phyloP scores from a whole-genome alignment of 2,888 invertebrate genomes.

The Trichogramma dendrolimi region DNA sequence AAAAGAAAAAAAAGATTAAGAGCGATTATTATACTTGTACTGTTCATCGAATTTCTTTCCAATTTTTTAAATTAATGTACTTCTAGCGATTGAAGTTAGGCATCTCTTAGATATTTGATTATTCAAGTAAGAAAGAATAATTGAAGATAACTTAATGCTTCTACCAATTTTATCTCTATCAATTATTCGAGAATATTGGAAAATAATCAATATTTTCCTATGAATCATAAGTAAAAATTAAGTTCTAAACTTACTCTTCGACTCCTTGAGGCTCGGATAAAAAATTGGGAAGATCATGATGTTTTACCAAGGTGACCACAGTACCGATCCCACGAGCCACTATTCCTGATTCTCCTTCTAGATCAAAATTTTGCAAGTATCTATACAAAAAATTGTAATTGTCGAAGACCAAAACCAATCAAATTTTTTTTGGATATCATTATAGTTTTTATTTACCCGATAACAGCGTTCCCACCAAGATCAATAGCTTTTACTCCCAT shows the following conservation, averaged over 20 bases:
- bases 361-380: conserved; percentile 89
- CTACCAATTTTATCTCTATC: conserved; percentile 15
- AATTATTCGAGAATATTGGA: conserved; percentile 30
- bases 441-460: conserved; percentile 60
- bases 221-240: not conserved
- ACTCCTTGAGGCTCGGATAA: conserved; percentile 51
- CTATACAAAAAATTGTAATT: conserved; percentile 45
- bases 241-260: conserved; percentile 61
- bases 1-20: too few relatives aligned
- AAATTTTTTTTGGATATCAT: not conserved
- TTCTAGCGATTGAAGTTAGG: too few relatives aligned
- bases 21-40: too few relatives aligned
- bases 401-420: not conserved
- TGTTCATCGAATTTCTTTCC: too few relatives aligned
- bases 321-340: conserved; percentile 94
- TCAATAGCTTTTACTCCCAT: conserved; percentile 91
- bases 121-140: conserved; percentile 20
- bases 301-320: conserved; percentile 69
- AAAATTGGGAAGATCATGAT: conserved; percentile 52
- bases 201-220: not conserved
- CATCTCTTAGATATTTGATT: conserved; percentile 20
- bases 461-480: conserved; percentile 89
- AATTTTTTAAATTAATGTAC: too few relatives aligned
- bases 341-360: conserved; percentile 95
- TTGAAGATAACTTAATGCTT: not conserved